phyloP scores from a whole-genome alignment of 1,140 invertebrate genomes.

The Anagrus nilaparvatae region DNA sequence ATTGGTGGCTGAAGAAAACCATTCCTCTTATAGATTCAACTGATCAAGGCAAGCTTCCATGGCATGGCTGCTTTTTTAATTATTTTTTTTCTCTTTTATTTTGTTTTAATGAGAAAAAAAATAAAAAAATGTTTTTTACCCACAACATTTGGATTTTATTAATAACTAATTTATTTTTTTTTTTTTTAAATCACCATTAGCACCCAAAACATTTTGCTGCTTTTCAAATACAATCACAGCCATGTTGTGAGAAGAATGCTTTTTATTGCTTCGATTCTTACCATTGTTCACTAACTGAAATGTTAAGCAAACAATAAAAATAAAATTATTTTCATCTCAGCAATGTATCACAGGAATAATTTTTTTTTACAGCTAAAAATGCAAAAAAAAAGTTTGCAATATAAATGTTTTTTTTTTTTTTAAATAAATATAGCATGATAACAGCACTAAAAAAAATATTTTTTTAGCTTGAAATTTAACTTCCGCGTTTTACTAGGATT shows the following conservation, averaged over 20 bases:
- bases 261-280: conserved; percentile 34
- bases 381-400: too few relatives aligned
- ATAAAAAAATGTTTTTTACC: conserved; percentile 15
- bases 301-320: not conserved
- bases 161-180: conserved; percentile 16
- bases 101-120: too few relatives aligned
- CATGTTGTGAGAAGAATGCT: conserved; percentile 45
- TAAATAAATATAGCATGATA: too few relatives aligned
- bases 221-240: conserved; percentile 30
- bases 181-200: conserved; percentile 12
- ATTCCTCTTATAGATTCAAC: conserved; percentile 43
- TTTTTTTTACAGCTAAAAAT: too few relatives aligned
- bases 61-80: conserved; percentile 38
- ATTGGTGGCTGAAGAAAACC: conserved; percentile 85
- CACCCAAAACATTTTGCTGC: conserved; percentile 15
- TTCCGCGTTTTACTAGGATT: not conserved
- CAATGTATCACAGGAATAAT: too few relatives aligned
- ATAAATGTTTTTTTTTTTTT: too few relatives aligned
- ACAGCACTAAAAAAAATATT: not conserved
- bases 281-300: conserved; percentile 9
- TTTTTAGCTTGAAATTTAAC: not conserved
- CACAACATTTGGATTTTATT: too few relatives aligned
- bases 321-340: too few relatives aligned
- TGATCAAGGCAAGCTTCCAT: conserved; percentile 38
- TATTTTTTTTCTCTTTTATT: too few relatives aligned